phyloP scores from a whole-genome alignment of 2,113 vertebrate genomes.

The Catagonus wagneri region DNA sequence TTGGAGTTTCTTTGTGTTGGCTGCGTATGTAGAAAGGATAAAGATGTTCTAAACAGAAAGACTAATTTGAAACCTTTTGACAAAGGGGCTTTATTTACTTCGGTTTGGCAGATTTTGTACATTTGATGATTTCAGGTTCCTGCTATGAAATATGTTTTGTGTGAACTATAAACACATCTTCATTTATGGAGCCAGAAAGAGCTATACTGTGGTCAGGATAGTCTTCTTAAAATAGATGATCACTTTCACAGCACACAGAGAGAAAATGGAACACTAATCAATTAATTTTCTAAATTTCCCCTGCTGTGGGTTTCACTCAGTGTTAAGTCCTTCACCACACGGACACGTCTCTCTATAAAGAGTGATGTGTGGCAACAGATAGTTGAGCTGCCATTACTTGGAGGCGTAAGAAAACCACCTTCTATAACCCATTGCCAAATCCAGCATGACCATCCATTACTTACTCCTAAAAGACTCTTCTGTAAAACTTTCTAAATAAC shows the following conservation, averaged over 20 bases:
- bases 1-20: neutral
- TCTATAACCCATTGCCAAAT: constrained; percentile 41
- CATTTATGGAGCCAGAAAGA: constrained; percentile 49
- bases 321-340: constrained; percentile 28
- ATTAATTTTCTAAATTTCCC: constrained; percentile 55
- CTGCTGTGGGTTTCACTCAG: neutral
- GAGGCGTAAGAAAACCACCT: neutral
- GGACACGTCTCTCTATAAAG: neutral
- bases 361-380: neutral
- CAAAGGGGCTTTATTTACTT: neutral
- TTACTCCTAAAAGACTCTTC: constrained; percentile 55
- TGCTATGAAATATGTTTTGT: neutral
- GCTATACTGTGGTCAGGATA: neutral
- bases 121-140: neutral
- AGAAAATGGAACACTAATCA: constrained; percentile 59
- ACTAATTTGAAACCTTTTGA: neutral
- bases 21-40: neutral
- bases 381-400: constrained; percentile 44
- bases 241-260: constrained; percentile 25
- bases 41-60: neutral
- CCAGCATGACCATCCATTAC: constrained; percentile 49
- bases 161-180: constrained; percentile 40
- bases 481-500: constrained; percentile 70
- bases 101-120: neutral
- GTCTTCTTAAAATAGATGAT: constrained; percentile 55